Percentiles rank a stretch among this genome's conserved stretches.
These are phyloP conservation scores for Acridotheres tristis DNA, from an alignment of 2,797 vertebrate species.

Conservation along the genomic window DNA sequence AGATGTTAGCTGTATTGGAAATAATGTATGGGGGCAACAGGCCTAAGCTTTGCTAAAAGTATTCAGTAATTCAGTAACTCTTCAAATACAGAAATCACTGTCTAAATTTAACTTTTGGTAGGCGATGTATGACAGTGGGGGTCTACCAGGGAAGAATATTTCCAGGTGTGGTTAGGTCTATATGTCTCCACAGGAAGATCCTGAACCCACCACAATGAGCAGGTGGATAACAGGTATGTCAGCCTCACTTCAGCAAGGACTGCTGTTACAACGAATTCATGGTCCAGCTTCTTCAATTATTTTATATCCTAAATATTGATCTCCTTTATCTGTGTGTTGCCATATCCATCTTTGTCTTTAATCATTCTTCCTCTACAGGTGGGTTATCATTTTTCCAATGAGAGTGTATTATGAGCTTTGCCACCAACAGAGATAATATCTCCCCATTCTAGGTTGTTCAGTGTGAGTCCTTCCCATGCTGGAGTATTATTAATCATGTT, in stretches of 20 bases:
- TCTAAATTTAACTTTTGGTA: neutral
- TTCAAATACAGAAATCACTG: neutral
- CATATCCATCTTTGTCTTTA: conserved; percentile 24
- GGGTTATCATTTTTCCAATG: conserved; percentile 54
- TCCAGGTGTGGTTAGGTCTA: neutral
- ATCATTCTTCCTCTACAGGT: conserved; percentile 51
- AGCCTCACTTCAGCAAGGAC: neutral
- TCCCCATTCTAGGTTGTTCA: conserved; percentile 34
- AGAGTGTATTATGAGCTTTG: conserved; percentile 32
- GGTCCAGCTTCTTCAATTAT: neutral
- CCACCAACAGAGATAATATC: conserved; percentile 61
- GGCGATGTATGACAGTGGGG: neutral
- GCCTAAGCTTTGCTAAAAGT: neutral
- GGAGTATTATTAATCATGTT: conserved; percentile 67
- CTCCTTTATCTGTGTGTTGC: conserved; percentile 3
- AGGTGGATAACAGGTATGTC: neutral
- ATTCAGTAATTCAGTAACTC: neutral
- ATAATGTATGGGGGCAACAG: neutral
- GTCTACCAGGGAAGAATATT: neutral
- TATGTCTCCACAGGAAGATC: neutral
- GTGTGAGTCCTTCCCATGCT: conserved; percentile 31
- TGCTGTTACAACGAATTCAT: neutral
- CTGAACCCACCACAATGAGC: neutral
- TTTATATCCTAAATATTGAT: conserved; percentile 44
- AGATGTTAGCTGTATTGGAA: neutral